Evolutionary conservation across 2,113 vertebrate genomes (phyloP), one percentile per base, ranked within the genome.

Genomic region (Gavia stellata): DNA sequence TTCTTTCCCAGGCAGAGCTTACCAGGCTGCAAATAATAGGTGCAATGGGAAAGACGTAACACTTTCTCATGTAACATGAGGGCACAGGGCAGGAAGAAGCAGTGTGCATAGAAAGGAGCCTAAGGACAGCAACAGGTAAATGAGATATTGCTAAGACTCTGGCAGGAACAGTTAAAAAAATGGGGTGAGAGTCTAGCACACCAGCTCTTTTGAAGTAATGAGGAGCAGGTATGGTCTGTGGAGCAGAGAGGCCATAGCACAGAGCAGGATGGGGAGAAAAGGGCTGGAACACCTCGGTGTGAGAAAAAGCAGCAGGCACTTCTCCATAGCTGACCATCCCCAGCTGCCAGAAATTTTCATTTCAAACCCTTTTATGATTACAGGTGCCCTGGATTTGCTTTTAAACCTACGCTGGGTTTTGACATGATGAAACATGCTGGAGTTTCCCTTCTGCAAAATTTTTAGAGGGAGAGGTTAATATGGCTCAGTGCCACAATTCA

Each of bases 401-500:
- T 74, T 59, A 56, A 86, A 89, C 6, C 55, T 53, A 11, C 36
- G 9, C 17, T 31, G 23, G 3, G 6, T 83, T 94, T 82, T 90
- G 45, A 78, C 38, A 33, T 74, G 77, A 84, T 75, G 65, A 91
- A 95, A 88, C 56, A 75, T 38, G 34, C 28, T 75, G 53, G 77
- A 92, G 20, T 85, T 97, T 92, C 66, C 86, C 88, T 78, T 89
- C 88, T 68, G 49, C 65, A 92, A 71, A 63, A 50, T 25, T 79
- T 95, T 87, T 63, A 42, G 59, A 87, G 47, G 50, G 47, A 86
- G 72, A 67, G 31, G 47, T 88, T 94, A 63, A 56, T 56, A 61
- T 75, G 83, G 91, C 90, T 94, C 80, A 75, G 56, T 89, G 96
- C 81, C 92, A 89, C 55, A 81, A 87, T 75, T 88, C 31, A 17